A percentile compares a stretch with the other conserved stretches of the same genome.
phyloP scores from a whole-genome alignment of 2,888 invertebrate genomes.

The Xestia ashworthii region DNA sequence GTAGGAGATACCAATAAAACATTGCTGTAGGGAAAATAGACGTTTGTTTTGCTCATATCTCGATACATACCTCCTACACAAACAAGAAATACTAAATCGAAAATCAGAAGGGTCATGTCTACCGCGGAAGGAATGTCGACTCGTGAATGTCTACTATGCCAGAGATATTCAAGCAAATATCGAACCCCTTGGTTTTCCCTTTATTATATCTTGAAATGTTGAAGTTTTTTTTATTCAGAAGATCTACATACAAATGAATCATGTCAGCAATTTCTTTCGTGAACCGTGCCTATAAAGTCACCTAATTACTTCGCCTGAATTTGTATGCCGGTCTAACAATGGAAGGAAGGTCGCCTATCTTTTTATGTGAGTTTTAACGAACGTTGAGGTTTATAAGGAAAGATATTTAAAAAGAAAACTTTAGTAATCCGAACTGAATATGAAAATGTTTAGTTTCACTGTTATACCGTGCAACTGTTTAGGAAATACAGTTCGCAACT shows the following conservation, averaged over 20 bases:
- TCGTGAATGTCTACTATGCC: constrained; percentile 42
- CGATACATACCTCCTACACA: constrained; percentile 21
- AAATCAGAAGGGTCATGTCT: constrained; percentile 54
- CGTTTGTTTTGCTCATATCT: constrained; percentile 59
- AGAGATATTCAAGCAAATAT: constrained; percentile 50
- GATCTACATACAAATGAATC: constrained; percentile 57
- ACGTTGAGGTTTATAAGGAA: constrained; percentile 34
- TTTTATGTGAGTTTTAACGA: constrained; percentile 55
- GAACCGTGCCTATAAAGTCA: constrained; percentile 52
- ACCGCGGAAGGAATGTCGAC: constrained; percentile 48
- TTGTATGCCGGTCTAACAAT: constrained; percentile 50
- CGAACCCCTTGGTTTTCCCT: constrained; percentile 21
- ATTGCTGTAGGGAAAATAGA: constrained; percentile 80
- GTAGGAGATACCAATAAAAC: constrained; percentile 84
- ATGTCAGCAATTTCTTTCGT: constrained; percentile 56
- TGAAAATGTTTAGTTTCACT: constrained; percentile 35
- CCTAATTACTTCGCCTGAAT: constrained; percentile 57
- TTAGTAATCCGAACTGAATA: constrained; percentile 33
- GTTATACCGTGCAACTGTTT: constrained; percentile 26
- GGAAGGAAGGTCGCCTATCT: constrained; percentile 47
- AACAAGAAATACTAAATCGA: constrained; percentile 44
- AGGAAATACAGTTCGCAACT: constrained; percentile 26
- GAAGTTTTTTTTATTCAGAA: constrained; percentile 31
- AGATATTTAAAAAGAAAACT: constrained; percentile 46
- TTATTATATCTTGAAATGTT: constrained; percentile 44